Evolutionary conservation across 2,888 invertebrate species (phyloP).

Genomic region (Geophilus truncorum): DNA sequence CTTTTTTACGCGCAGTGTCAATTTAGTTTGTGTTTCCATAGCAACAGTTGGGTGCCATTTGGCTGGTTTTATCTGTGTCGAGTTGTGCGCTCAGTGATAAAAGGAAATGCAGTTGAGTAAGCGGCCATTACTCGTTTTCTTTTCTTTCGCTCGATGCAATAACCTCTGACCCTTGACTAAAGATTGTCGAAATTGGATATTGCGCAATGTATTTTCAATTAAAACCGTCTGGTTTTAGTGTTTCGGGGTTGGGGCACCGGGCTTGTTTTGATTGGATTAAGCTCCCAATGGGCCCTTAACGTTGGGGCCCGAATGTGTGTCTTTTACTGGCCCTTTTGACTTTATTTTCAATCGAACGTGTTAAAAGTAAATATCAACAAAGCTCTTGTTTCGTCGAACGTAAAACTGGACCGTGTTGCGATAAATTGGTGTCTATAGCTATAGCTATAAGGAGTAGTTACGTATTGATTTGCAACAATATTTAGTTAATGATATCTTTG

Average conservation of each 20-base stretch:
- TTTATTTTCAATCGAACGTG: neutral
- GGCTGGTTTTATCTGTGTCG: neutral
- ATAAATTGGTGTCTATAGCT: no score
- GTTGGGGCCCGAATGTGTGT: neutral
- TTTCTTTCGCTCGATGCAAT: neutral
- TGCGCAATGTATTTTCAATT: neutral
- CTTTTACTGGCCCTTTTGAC: neutral
- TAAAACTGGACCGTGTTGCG: no score
- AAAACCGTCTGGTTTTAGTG: neutral
- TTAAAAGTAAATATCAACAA: neutral
- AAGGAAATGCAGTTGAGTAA: neutral
- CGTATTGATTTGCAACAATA: no score
- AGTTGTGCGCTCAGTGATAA: neutral
- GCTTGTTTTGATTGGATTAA: neutral
- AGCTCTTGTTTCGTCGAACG: neutral
- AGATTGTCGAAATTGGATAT: neutral
- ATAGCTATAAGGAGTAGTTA: no score
- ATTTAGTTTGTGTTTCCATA: neutral
- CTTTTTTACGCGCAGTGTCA: neutral
- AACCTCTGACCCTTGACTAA: neutral
- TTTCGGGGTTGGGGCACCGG: neutral
- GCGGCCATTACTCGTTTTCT: neutral
- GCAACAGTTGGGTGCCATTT: neutral
- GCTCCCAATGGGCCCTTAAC: neutral
- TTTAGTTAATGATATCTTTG: no score